Evolutionary conservation across 2,113 vertebrate species (phyloP).

Genomic region (Oriolus oriolus): DNA sequence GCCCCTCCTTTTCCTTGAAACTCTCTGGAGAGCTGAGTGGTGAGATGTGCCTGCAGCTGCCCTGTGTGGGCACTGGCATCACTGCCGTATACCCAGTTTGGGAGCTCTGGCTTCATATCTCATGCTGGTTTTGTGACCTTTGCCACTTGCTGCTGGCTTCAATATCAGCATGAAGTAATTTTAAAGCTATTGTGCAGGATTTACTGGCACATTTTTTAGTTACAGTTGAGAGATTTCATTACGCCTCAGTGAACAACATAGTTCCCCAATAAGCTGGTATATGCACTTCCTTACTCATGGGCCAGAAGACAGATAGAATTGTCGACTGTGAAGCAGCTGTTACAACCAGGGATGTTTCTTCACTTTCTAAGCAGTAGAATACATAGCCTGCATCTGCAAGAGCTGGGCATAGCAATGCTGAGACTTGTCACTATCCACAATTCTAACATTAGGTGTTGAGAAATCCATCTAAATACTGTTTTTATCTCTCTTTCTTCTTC

Average conservation of each 20-base stretch:
- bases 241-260: not conserved
- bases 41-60: not conserved
- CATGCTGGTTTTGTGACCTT: not conserved
- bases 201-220: not conserved
- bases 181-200: not conserved
- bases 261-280: not conserved
- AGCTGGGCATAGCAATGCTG: not conserved
- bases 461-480: not conserved
- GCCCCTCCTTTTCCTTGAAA: not conserved
- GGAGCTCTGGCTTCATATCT: not conserved
- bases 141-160: not conserved
- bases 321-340: not conserved
- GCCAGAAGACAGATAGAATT: not conserved
- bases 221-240: not conserved
- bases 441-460: not conserved
- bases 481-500: not conserved
- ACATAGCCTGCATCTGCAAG: not conserved
- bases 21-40: not conserved
- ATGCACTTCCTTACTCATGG: not conserved
- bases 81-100: not conserved
- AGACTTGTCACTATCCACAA: not conserved
- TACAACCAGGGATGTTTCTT: not conserved
- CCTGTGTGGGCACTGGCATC: not conserved
- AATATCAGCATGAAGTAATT: not conserved
- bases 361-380: not conserved